These are phyloP conservation scores for Pachyramphus minor DNA, from an alignment of 2,113 vertebrate species.

Conservation along the genomic window DNA sequence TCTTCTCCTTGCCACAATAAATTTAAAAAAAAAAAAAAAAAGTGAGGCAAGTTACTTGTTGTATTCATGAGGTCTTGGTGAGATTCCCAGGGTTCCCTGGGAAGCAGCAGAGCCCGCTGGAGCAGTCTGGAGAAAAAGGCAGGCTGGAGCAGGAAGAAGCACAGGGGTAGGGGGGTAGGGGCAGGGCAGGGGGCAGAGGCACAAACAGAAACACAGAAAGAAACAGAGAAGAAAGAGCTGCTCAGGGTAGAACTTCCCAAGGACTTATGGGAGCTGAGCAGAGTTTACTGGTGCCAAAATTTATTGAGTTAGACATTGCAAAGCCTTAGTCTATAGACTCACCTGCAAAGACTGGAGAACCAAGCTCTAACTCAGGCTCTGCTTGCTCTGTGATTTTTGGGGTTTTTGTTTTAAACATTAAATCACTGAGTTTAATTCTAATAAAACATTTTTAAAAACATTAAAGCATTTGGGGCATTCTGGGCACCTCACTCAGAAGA, in stretches of 20 bases:
- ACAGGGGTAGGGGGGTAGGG: too few relatives aligned
- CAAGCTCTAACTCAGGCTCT: not conserved
- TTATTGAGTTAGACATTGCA: not conserved
- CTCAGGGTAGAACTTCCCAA: not conserved
- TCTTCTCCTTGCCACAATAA: not conserved
- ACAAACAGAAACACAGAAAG: not conserved
- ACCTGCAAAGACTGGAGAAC: not conserved
- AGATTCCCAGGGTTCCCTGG: not conserved
- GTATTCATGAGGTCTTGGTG: not conserved
- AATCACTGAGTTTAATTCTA: not conserved
- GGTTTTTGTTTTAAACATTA: not conserved
- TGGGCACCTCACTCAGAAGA: not conserved
- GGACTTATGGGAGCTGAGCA: not conserved
- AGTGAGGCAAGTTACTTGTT: not conserved
- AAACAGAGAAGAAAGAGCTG: not conserved
- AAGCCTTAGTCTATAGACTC: not conserved
- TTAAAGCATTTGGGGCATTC: not conserved
- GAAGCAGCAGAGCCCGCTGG: not conserved
- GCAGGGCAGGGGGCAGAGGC: not conserved
- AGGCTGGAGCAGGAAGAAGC: not conserved
- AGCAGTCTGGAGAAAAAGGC: not conserved
- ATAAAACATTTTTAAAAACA: not conserved
- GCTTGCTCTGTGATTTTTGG: not conserved
- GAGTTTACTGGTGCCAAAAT: not conserved
- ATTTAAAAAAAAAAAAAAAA: not conserved